Percentiles rank a stretch among this genome's conserved stretches.
phyloP scores from a whole-genome alignment of 1,140 invertebrate genomes.

The Homalodisca vitripennis region DNA sequence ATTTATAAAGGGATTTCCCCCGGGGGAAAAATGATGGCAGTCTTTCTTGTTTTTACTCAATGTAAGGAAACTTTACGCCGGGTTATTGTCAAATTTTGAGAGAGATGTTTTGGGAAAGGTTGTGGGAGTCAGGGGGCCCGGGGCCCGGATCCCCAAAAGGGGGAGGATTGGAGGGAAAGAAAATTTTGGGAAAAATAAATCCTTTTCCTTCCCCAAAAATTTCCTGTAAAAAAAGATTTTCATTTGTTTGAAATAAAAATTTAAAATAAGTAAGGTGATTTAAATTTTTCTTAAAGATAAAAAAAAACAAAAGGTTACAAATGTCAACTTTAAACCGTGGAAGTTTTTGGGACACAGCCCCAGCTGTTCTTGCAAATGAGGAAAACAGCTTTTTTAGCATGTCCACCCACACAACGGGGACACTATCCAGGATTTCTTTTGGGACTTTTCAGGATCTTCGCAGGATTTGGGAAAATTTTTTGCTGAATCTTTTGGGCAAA shows the following conservation, averaged over 20 bases:
- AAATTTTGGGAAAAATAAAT: constrained; percentile 96
- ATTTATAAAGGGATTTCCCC: constrained; percentile 81
- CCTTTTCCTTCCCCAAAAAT: constrained; percentile 91
- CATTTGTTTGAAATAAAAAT: too few species aligned
- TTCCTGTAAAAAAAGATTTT: constrained; percentile 58
- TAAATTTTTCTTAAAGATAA: too few species aligned
- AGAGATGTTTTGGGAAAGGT: constrained; percentile 94
- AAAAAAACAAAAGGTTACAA: too few species aligned
- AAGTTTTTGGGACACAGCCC: constrained; percentile 96
- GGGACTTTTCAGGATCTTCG: constrained; percentile 94
- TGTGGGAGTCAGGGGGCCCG: constrained; percentile 96
- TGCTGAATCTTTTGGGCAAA: constrained; percentile 69
- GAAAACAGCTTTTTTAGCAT: constrained; percentile 86
- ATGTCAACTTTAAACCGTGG: too few species aligned
- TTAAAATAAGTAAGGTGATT: too few species aligned
- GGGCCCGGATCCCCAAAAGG: constrained; percentile 90
- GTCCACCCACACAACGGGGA: constrained; percentile 93
- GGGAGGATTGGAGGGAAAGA: constrained; percentile 98
- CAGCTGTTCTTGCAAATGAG: constrained; percentile 94
- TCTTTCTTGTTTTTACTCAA: constrained; percentile 95
- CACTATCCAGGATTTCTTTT: constrained; percentile 95
- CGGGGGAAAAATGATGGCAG: constrained; percentile 88
- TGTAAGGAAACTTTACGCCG: constrained; percentile 91
- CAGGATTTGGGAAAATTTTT: constrained; percentile 98
- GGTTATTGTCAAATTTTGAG: constrained; percentile 95